phyloP scores from a whole-genome alignment of 1,140 invertebrate genomes.

The Dendroctonus ponderosae region DNA sequence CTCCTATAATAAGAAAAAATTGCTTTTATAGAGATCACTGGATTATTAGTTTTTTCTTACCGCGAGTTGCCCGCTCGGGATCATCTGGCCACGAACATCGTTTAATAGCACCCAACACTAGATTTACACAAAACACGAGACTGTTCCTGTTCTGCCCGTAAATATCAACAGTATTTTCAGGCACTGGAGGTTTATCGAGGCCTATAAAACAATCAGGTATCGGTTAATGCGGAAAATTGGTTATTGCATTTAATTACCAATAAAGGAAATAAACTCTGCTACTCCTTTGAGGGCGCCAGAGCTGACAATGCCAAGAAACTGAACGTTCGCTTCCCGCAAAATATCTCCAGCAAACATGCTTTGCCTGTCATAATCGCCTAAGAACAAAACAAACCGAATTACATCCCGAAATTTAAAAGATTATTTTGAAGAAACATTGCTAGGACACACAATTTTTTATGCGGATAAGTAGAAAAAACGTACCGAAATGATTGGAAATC shows the following conservation, averaged over 20 bases:
- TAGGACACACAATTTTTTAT: too few relatives aligned
- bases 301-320: slow-evolving; percentile 55
- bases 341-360: slow-evolving; percentile 79
- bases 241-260: slow-evolving; percentile 55
- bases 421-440: not conserved
- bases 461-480: too few relatives aligned
- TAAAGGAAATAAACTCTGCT: slow-evolving; percentile 70
- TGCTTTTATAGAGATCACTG: too few relatives aligned
- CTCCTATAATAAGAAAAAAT: slow-evolving; percentile 50
- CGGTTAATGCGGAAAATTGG: not conserved
- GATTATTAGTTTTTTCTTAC: slow-evolving; percentile 1
- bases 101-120: slow-evolving; percentile 80
- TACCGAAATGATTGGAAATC: slow-evolving; percentile 76
- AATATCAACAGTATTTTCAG: slow-evolving; percentile 61
- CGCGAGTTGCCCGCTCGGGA: slow-evolving; percentile 71
- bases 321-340: slow-evolving; percentile 59
- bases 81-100: slow-evolving; percentile 80
- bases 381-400: slow-evolving; percentile 55
- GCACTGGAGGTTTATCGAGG: slow-evolving; percentile 48
- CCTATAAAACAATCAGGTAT: slow-evolving; percentile 9
- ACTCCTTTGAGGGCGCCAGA: slow-evolving; percentile 60
- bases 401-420: not conserved
- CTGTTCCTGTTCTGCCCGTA: slow-evolving; percentile 61
- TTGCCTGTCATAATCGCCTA: slow-evolving; percentile 81
- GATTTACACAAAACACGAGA: slow-evolving; percentile 68